Percentiles rank a stretch among this genome's conserved stretches.
These are phyloP conservation scores for Centrocercus urophasianus DNA, from an alignment of 2,113 vertebrate species.

Conservation along the genomic window DNA sequence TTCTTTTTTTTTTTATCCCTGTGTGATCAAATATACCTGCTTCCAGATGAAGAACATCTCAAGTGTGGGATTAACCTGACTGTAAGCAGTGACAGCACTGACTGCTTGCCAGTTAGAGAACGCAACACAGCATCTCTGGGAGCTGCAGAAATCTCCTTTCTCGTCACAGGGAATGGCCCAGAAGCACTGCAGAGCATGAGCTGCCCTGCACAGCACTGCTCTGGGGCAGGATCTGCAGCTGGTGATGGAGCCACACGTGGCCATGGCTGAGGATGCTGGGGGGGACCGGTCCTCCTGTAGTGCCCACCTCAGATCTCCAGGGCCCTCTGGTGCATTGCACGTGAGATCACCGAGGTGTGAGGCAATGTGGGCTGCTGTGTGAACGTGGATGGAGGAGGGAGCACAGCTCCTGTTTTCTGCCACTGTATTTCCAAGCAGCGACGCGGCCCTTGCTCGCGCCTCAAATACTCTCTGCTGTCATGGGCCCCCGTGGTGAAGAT, in stretches of 20 bases:
- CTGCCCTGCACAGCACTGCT: rapidly evolving
- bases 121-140: neutral
- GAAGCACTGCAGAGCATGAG: neutral
- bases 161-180: neutral
- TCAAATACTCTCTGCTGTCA: neutral
- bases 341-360: too few relatives aligned
- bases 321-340: too few relatives aligned
- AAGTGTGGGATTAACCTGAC: conserved; percentile 9
- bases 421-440: neutral
- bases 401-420: neutral
- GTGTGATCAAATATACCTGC: neutral
- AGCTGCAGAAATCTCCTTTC: neutral
- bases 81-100: neutral
- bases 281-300: neutral
- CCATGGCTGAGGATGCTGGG: neutral
- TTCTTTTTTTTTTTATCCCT: neutral
- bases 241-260: rapidly evolving
- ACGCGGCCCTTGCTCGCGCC: rapidly evolving
- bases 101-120: neutral
- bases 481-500: neutral
- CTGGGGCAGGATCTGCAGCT: neutral
- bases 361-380: too few relatives aligned
- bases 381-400: too few relatives aligned
- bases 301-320: too few relatives aligned
- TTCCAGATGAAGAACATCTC: neutral